Evolutionary conservation across 2,888 invertebrate species (phyloP).

Genomic region (Mythimna albipuncta): DNA sequence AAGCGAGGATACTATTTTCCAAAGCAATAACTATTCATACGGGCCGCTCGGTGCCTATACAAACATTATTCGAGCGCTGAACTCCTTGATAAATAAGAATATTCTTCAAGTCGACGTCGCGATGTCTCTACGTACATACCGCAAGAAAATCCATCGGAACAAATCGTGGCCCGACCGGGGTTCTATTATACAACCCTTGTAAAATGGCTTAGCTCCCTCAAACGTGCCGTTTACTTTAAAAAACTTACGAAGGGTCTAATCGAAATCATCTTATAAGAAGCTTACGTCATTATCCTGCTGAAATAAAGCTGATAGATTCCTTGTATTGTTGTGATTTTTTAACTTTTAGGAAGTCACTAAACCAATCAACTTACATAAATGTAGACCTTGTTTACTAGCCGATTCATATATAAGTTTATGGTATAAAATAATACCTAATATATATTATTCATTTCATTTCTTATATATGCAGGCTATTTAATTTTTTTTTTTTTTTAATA

Average conservation of each 20-base stretch:
- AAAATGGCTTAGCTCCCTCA: constrained; percentile 53
- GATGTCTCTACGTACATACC: constrained; percentile 65
- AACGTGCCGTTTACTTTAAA: constrained; percentile 55
- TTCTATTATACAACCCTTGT: constrained; percentile 62
- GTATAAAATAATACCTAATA: no score
- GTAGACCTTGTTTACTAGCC: not conserved
- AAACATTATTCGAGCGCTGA: constrained; percentile 72
- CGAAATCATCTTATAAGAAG: constrained; percentile 45
- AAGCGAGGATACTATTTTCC: constrained; percentile 63
- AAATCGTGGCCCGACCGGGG: constrained; percentile 55
- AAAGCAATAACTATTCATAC: constrained; percentile 76
- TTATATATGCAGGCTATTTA: no score
- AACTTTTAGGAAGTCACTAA: not conserved
- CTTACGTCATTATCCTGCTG: constrained; percentile 38
- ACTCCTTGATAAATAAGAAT: constrained; percentile 78
- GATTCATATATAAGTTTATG: not conserved
- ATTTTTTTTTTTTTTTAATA: no score
- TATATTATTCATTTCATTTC: no score
- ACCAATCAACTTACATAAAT: not conserved
- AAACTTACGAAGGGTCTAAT: constrained; percentile 45
- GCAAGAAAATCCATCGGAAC: constrained; percentile 65
- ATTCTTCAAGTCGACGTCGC: constrained; percentile 71
- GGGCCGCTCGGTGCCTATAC: constrained; percentile 67
- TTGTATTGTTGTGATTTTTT: not conserved
- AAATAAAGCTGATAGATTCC: constrained; percentile 26